Base-by-base conservation (phyloP, 92 coral and sea anemone species). In the Palythoa grandis region DNA sequence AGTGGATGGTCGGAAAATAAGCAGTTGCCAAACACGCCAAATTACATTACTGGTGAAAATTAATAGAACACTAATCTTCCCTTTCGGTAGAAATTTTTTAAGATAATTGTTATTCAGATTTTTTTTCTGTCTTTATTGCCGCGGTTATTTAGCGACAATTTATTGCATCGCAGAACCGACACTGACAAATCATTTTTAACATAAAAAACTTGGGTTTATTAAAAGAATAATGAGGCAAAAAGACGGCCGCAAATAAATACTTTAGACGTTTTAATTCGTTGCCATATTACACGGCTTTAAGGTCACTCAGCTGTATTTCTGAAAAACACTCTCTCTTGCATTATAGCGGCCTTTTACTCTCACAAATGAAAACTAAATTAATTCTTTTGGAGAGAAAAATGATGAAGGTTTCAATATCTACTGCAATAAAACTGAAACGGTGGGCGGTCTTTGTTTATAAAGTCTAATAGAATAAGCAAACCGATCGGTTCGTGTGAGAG, bases 361-460 rank as follows among this genome's bases (percentile, higher is more conserved):
- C 20, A 15, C 37, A 67, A 68, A 80, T 80, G 58, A 65, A 66
- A 80, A 14, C 38, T 80, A 80, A 66, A 80, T 80, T 80, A 80
- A 80, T 80, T 80, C 74, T 70, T 48, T 66, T 43, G 60, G 48
- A 40, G 85, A 65, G 56, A 80, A 66, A 80, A 65, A 22, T 80
- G 70, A 80, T 91, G 89, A 90, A 88, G 89, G 91, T 90, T 93
- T 97, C 96, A 94, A 97, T 92, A 97, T 92, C 91, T 88, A 77
- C 74, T 77, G 98, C 95, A 93, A 93, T 96, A 96, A 96, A 86
- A 84, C 87, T 63, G 70, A 77, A 93, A 65, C 98, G 89, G 98
- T 95, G 86, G 99, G 99, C 98, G 99, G 99, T 97, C 99, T 94
- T 86, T 97, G 98, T 97, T 96, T 94, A 88, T 83, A 91, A 87